Percentiles rank a stretch among this genome's conserved stretches.
phyloP scores from a whole-genome alignment of 1,140 invertebrate species.

The Wiebesia pumilae region DNA sequence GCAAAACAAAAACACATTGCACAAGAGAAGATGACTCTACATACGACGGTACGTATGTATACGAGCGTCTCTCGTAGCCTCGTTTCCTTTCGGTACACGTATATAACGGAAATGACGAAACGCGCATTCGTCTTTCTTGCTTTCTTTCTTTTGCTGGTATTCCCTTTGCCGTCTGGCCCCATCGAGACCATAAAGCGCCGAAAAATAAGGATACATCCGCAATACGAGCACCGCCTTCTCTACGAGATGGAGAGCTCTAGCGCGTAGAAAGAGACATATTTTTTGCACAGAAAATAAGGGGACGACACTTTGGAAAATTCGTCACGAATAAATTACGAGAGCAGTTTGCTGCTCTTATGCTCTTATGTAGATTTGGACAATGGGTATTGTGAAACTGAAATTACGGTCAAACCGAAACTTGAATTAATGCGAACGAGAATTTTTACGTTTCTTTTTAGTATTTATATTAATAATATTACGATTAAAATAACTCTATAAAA shows the following conservation, averaged over 20 bases:
- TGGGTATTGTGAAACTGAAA: background rate
- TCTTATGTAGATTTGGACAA: background rate
- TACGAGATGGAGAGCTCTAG: constrained; percentile 1
- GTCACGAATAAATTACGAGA: constrained; percentile 24
- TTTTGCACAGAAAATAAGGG: constrained; percentile 28
- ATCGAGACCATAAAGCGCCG: constrained; percentile 58
- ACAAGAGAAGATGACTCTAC: background rate
- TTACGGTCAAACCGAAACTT: background rate
- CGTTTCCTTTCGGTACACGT: constrained; percentile 38
- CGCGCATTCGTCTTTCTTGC: constrained; percentile 8
- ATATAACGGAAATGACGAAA: constrained; percentile 49
- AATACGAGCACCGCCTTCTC: constrained; percentile 37
- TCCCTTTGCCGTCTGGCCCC: background rate
- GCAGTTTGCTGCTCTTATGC: background rate
- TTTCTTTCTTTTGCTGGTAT: background rate
- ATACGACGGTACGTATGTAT: constrained; percentile 2
- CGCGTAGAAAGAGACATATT: background rate
- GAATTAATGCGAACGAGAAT: background rate
- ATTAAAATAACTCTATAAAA: too few species aligned
- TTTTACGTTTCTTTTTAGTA: too few species aligned
- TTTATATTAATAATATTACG: too few species aligned
- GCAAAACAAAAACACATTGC: constrained; percentile 30
- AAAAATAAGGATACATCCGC: constrained; percentile 57
- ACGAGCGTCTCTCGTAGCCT: constrained; percentile 22
- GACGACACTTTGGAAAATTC: constrained; percentile 24